A percentile compares a stretch with the other conserved stretches of the same genome.
phyloP scores from a whole-genome alignment of 2,113 vertebrate genomes.

The Ameiurus melas region DNA sequence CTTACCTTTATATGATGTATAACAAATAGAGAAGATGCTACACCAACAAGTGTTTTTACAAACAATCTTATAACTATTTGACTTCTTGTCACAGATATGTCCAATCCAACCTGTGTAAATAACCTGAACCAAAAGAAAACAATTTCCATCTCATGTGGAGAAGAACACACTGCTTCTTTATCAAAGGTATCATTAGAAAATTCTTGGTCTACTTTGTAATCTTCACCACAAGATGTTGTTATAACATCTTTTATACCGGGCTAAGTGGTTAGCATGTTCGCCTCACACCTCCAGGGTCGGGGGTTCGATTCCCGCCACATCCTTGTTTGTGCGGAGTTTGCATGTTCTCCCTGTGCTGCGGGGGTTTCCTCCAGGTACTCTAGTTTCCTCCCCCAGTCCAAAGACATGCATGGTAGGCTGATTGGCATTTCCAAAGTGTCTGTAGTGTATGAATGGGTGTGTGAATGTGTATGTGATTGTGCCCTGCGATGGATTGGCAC shows the following conservation, averaged over 20 bases:
- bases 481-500: too few species aligned
- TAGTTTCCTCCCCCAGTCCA: too few species aligned
- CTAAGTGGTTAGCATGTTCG: not conserved
- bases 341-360: too few species aligned
- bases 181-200: conserved; percentile 78
- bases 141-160: conserved; percentile 85
- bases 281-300: too few species aligned
- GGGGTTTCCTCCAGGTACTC: too few species aligned
- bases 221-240: not conserved
- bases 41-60: not conserved
- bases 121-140: conserved; percentile 83
- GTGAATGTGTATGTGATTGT: too few species aligned
- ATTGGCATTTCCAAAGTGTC: too few species aligned
- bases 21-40: not conserved
- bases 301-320: too few species aligned
- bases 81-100: conserved; percentile 73
- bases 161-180: conserved; percentile 85
- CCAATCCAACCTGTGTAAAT: conserved; percentile 78
- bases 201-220: not conserved
- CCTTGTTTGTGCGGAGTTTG: too few species aligned
- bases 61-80: not conserved
- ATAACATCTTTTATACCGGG: not conserved
- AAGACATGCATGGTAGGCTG: too few species aligned
- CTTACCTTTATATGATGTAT: not conserved
- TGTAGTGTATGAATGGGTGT: too few species aligned